Base-by-base conservation (phyloP, 2,888 invertebrate genomes). In the Pandemis corylana region DNA sequence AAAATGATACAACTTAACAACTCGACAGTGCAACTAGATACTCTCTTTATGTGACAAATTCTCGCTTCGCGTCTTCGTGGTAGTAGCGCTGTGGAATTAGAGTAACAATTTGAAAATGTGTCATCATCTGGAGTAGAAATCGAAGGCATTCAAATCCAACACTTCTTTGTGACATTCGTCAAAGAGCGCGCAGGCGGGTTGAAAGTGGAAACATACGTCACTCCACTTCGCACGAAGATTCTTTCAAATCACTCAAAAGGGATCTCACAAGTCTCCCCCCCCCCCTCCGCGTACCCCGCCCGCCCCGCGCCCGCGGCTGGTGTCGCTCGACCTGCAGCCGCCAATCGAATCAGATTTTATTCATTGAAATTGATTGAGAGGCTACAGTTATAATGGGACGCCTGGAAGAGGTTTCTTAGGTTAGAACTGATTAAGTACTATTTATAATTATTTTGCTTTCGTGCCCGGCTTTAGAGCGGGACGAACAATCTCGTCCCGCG, bases 191-290 rank as follows among this genome's bases (percentile, higher is more conserved):
- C 9, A 10, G 65, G 13, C 7, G 42, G 49, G 44, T 53, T 53
- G 46, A 49, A 49, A 64, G 64, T 64, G 68, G 46, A 56, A 36
- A 20, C 64, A 49, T 20, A 59, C 59, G 59, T 56, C 59, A 64
- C 15, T 59, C 13, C 51, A 64, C 42, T 53, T 28, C 13, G 56
- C 53, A 42, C 44, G 13, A 36, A 42, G 51, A 63, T 70, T 64
- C 46, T 68, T 73, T 68, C 56, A 64, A 68, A 68, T 64, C 64
- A 68, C 41, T 73, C 68, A 64, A 68, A 64, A 68, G 13, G 46
- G 53, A 13, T 70, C 49, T 66, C 65, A n/a, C 66, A 67, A 66
- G 49, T 59, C 36, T 6, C 49, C 61, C 15, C 53, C 28, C 42
- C n/a, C 62, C 28, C 20, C 49, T 13, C n/a, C 53, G 4, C 42